Percentiles rank a stretch among this genome's conserved stretches.
Conservation (phyloP, 2,797 vertebrate genomes). For the Crocidura indochinensis region DNA sequence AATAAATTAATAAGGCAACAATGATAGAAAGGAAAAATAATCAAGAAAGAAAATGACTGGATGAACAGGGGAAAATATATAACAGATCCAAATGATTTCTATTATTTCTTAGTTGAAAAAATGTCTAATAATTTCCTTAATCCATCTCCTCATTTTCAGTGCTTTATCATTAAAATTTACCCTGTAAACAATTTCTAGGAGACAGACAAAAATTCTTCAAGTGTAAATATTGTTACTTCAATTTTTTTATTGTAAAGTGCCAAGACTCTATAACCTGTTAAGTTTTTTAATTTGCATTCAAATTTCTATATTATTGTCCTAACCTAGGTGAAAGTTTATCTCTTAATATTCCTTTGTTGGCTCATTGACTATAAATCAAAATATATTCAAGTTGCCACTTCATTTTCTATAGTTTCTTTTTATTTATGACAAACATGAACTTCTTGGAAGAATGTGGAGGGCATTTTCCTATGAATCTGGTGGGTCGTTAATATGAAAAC, state of each 20-base stretch:
- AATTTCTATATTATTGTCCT: background rate
- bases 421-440: background rate
- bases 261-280: background rate
- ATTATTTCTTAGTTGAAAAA: slow-evolving; percentile 67
- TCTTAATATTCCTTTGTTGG: slow-evolving; percentile 7
- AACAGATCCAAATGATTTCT: slow-evolving; percentile 51
- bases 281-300: background rate
- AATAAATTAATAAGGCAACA: slow-evolving; percentile 49
- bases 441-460: slow-evolving; percentile 6
- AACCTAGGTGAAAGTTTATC: background rate
- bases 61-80: slow-evolving; percentile 18
- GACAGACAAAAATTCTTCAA: slow-evolving; percentile 55
- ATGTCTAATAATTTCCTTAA: slow-evolving; percentile 55
- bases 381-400: slow-evolving; percentile 7
- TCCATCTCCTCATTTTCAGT: slow-evolving; percentile 22
- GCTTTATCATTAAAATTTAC: slow-evolving; percentile 33
- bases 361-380: slow-evolving; percentile 12
- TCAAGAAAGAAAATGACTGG: slow-evolving; percentile 37
- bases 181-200: slow-evolving; percentile 53
- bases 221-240: slow-evolving; percentile 20
- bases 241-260: background rate
- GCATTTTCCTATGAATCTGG: background rate
- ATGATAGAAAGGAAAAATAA: slow-evolving; percentile 41
- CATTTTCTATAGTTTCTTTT: background rate
- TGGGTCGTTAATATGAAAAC: background rate